A percentile compares a stretch with the other conserved stretches of the same genome.
These are phyloP conservation scores for Lateolabrax maculatus DNA, from an alignment of 2,797 vertebrate species.

Conservation along the genomic window DNA sequence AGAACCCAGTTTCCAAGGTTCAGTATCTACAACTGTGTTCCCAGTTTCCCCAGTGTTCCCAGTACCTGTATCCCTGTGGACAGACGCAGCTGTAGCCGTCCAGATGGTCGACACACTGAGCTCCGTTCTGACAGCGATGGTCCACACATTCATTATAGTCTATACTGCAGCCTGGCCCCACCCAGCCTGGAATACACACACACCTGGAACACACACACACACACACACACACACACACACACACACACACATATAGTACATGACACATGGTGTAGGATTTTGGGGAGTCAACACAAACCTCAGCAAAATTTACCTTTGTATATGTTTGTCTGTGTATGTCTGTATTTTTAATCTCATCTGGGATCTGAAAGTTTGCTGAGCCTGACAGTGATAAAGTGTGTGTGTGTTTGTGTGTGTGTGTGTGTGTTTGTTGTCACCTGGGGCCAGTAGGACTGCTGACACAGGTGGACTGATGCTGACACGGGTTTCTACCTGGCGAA, in stretches of 20 bases:
- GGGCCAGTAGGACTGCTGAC: conserved; percentile 87
- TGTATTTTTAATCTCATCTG: conserved; percentile 31
- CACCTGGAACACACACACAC: conserved; percentile 84
- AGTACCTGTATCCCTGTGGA: conserved; percentile 76
- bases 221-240: conserved; percentile 78
- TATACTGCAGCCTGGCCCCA: conserved; percentile 91
- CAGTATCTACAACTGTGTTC: background rate
- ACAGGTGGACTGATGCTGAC: conserved; percentile 91
- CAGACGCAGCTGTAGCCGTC: conserved; percentile 93
- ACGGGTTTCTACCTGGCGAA: conserved; percentile 88
- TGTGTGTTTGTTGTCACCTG: conserved; percentile 84
- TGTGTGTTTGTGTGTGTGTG: conserved; percentile 9
- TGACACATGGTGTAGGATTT: conserved; percentile 16
- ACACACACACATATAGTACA: conserved; percentile 53
- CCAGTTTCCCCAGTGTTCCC: background rate
- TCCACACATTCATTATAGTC: conserved; percentile 90
- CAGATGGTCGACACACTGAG: conserved; percentile 89
- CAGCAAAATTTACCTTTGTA: background rate
- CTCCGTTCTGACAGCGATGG: conserved; percentile 92
- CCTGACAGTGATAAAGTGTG: conserved; percentile 4
- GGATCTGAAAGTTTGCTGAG: conserved; percentile 37
- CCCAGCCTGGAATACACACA: conserved; percentile 90
- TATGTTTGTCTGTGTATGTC: conserved; percentile 19
- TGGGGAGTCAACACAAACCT: conserved; percentile 17
- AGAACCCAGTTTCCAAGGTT: background rate